Conservation (phyloP, 2,888 invertebrate genomes). For the Hofmannophila pseudospretella region DNA sequence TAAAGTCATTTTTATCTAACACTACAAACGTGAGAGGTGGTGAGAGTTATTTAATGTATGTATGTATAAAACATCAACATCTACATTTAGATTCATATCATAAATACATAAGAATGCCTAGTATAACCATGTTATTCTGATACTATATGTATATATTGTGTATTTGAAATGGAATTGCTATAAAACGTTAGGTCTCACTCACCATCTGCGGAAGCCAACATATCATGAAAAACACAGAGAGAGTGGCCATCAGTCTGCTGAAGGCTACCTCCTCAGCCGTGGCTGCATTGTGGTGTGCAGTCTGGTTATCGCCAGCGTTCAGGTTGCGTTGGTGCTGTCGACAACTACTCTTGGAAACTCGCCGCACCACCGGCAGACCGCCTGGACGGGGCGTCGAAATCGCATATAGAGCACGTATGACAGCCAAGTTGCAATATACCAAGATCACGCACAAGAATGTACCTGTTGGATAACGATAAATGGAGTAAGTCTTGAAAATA, state of each 20-base stretch:
- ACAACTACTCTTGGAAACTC: slow-evolving; percentile 60
- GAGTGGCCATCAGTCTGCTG: slow-evolving; percentile 89
- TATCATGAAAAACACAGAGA: slow-evolving; percentile 88
- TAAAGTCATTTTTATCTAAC: too few relatives aligned
- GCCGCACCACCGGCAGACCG: slow-evolving; percentile 45
- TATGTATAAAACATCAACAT: too few relatives aligned
- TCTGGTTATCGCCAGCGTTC: slow-evolving; percentile 38
- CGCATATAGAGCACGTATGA: slow-evolving; percentile 84
- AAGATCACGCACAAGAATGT: slow-evolving; percentile 84
- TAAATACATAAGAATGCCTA: too few relatives aligned
- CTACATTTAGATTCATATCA: too few relatives aligned
- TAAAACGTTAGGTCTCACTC: too few relatives aligned
- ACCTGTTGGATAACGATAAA: slow-evolving; percentile 66
- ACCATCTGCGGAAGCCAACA: slow-evolving; percentile 96
- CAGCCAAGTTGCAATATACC: slow-evolving; percentile 89
- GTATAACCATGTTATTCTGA: too few relatives aligned
- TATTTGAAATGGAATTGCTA: too few relatives aligned
- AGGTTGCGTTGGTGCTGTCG: slow-evolving; percentile 35
- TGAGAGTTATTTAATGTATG: too few relatives aligned
- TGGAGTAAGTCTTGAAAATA: not conserved
- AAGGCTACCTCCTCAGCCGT: slow-evolving; percentile 91
- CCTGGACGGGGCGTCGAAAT: slow-evolving; percentile 62
- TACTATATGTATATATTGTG: too few relatives aligned
- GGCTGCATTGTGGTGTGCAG: slow-evolving; percentile 63
- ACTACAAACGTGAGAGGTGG: too few relatives aligned